Conservation (phyloP, 2,888 invertebrate species). For the Sinopyrophorus schimmeli region DNA sequence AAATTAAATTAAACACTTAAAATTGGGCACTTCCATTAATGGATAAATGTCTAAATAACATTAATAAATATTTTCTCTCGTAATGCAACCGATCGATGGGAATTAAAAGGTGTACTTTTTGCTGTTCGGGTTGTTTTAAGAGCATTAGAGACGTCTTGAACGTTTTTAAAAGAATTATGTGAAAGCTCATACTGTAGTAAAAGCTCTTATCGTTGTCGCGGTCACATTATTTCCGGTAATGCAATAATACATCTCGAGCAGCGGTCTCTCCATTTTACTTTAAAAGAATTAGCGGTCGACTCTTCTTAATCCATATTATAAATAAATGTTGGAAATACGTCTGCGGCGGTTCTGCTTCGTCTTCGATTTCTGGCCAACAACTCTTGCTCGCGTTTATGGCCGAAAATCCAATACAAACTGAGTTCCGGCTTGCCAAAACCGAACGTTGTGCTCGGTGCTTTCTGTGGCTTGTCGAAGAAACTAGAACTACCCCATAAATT, state of each 20-base stretch:
- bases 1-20: too few relatives aligned
- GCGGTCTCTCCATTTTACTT: neutral
- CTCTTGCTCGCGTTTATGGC: conserved; percentile 20
- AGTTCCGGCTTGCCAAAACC: conserved; percentile 24
- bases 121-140: too few relatives aligned
- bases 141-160: too few relatives aligned
- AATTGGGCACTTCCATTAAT: too few relatives aligned
- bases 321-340: conserved; percentile 18
- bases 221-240: conserved; percentile 1
- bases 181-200: too few relatives aligned
- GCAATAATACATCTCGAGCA: conserved; percentile 5
- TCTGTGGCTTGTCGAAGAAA: conserved; percentile 24
- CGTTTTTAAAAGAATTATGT: too few relatives aligned
- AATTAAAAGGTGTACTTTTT: too few relatives aligned
- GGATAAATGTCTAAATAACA: too few relatives aligned
- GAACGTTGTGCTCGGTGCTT: conserved; percentile 20
- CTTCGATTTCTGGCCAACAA: conserved; percentile 20
- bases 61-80: too few relatives aligned
- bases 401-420: conserved; percentile 18
- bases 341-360: too few relatives aligned
- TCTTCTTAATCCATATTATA: conserved; percentile 6
- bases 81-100: too few relatives aligned
- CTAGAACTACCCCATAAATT: conserved; percentile 27
- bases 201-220: too few relatives aligned
- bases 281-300: conserved; percentile 9